Conservation (phyloP, 2,113 vertebrate genomes). For the Rhombomys opimus region DNA sequence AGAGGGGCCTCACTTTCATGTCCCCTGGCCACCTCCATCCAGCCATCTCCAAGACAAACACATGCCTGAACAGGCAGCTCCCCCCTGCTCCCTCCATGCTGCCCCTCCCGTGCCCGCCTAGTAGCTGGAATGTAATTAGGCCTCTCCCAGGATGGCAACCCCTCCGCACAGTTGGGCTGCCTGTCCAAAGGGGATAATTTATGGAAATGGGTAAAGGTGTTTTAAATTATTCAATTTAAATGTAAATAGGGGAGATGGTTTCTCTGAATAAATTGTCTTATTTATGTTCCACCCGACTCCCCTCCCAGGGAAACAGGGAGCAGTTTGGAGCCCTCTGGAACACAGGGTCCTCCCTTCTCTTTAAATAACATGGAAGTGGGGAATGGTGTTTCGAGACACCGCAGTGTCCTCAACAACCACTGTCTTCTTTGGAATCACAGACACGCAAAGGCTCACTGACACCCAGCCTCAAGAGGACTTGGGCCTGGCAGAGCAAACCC, state of each 20-base stretch:
- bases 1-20: neutral
- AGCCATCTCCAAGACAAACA: neutral
- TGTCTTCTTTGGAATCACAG: neutral
- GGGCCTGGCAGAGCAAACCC: no score
- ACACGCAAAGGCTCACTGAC: neutral
- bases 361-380: neutral
- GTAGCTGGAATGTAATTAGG: constrained; percentile 60
- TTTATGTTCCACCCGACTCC: constrained; percentile 80
- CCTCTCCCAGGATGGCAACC: neutral
- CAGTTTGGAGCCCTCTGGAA: constrained; percentile 75
- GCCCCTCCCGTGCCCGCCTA: neutral
- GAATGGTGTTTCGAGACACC: neutral
- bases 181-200: constrained; percentile 83
- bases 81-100: neutral
- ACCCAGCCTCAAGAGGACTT: neutral
- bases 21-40: neutral
- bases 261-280: constrained; percentile 86
- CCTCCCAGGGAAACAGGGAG: constrained; percentile 80
- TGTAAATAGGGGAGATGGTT: constrained; percentile 87
- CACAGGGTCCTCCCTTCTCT: constrained; percentile 45
- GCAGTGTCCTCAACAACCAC: neutral
- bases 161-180: constrained; percentile 48
- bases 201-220: constrained; percentile 85
- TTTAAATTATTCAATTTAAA: constrained; percentile 92
- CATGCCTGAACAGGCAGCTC: neutral